Conservation (phyloP, 2,797 vertebrate species). For the Phoxinus dragarum region DNA sequence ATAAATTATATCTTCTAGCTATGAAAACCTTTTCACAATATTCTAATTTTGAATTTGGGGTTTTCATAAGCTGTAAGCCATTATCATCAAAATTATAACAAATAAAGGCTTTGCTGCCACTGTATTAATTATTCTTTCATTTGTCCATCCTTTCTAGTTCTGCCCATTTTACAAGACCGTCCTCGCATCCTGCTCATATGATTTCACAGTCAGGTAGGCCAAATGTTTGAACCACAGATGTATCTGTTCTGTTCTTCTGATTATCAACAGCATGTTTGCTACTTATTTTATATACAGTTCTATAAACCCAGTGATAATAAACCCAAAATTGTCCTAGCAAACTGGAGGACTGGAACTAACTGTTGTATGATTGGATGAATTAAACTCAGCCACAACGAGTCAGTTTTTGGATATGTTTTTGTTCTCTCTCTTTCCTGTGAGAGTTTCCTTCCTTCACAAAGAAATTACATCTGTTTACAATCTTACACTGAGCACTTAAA, state of each 20-base stretch:
- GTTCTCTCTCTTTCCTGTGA: not conserved
- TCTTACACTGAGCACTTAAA: slow-evolving; percentile 1
- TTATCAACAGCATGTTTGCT: not conserved
- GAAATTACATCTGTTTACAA: slow-evolving; percentile 15
- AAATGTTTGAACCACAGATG: slow-evolving; percentile 2
- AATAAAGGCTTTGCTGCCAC: no score
- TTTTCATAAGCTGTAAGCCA: no score
- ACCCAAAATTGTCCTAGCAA: no score
- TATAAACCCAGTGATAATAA: not conserved
- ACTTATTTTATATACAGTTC: no score
- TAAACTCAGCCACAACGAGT: not conserved
- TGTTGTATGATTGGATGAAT: not conserved
- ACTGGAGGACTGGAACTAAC: not conserved
- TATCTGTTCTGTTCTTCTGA: not conserved
- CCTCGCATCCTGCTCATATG: slow-evolving; percentile 94
- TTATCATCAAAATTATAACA: no score
- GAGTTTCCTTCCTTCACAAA: slow-evolving; percentile 11
- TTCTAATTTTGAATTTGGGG: no score
- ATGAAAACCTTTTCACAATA: no score
- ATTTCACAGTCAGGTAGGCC: slow-evolving; percentile 94
- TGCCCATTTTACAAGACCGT: slow-evolving; percentile 86
- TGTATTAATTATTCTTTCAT: slow-evolving; percentile 17
- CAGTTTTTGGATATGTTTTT: not conserved
- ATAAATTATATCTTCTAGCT: no score
- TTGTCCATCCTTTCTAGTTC: slow-evolving; percentile 79